These are phyloP conservation scores for Sanderia malayensis DNA, from an alignment of 30 jellyfish, hydroid and myxozoan genomes.

Conservation along the genomic window DNA sequence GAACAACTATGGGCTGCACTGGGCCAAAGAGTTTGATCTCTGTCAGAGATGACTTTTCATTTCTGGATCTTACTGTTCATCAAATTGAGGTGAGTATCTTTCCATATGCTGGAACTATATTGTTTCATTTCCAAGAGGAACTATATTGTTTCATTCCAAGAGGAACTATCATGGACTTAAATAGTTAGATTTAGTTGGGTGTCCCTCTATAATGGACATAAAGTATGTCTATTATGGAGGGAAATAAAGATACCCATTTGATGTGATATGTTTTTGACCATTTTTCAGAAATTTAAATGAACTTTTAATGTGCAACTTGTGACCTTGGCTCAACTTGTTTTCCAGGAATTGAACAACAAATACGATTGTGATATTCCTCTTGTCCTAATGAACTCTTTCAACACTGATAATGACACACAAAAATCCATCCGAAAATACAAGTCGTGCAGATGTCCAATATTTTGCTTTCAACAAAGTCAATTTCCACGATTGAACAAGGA, in stretches of 20 bases:
- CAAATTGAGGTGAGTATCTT: slow-evolving; percentile 84
- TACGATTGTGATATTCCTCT: slow-evolving; percentile 85
- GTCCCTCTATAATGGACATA: too few species aligned
- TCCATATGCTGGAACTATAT: too few species aligned
- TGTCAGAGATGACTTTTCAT: slow-evolving; percentile 82
- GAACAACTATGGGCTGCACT: slow-evolving; percentile 97
- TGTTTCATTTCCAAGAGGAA: too few species aligned
- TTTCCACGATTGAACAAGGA: slow-evolving; percentile 89
- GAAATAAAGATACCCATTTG: too few species aligned
- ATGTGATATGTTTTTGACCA: too few species aligned
- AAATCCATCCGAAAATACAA: slow-evolving; percentile 70
- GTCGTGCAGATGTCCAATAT: slow-evolving; percentile 50
- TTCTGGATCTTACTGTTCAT: slow-evolving; percentile 91
- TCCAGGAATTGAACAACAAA: slow-evolving; percentile 74
- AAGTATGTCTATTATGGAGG: too few species aligned
- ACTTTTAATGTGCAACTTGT: too few species aligned
- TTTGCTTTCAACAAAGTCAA: slow-evolving; percentile 88
- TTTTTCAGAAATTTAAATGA: too few species aligned
- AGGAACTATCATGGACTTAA: too few species aligned
- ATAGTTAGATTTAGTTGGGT: too few species aligned
- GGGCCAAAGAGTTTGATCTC: slow-evolving; percentile 97
- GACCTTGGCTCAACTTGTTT: too few species aligned
- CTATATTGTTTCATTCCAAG: too few species aligned
- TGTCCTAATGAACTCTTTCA: slow-evolving; percentile 91
- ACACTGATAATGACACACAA: slow-evolving; percentile 81